Evolutionary conservation across 2,797 vertebrate genomes (phyloP), one percentile per base, ranked within the genome.

Genomic region (Meda fulgida): DNA sequence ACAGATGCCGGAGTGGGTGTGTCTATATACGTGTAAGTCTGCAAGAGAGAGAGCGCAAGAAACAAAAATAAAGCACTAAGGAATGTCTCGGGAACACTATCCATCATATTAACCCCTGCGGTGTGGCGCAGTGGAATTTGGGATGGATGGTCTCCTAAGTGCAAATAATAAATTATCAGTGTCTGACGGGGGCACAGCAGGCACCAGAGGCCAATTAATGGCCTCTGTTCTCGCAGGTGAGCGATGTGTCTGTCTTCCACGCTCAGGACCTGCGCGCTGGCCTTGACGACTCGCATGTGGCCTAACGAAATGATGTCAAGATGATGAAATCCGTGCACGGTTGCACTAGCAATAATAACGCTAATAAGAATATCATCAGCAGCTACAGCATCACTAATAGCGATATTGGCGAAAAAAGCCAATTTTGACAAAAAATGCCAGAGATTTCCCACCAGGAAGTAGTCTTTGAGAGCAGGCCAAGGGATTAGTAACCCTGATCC

Each of bases 91-190:
- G 80, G 80, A 81, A 85, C 81, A 71, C 82, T 55, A 84, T 90
- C 91, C 91, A 92, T 93, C 91, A 91, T 88, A 65, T 73, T 21
- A 87, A 81, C 86, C 86, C 78, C 87, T 40, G 89, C 89, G 88
- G 91, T 89, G 88, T 86, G 63, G 70, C 86, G 75, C 86, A n/a
- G 77, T 53, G 89, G 75, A 91, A 86, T 88, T 92, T 90, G 71
- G 93, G 93, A 96, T 93, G 94, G 95, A 96, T 96, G 93, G 93
- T 92, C 91, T 92, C 81, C 81, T 95, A 94, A 95, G 93, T 93
- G 92, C 89, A 92, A 93, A 94, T 94, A 90, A 90, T 91, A 93
- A 94, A 95, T 94, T 91, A 93, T 80, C 13, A 85, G 36, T 87
- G 85, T 87, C 89, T 94, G 93, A 94, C 92, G 90, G 86, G 86